These are phyloP conservation scores for Vanessa tameamea DNA, from an alignment of 1,140 invertebrate genomes.

Conservation along the genomic window DNA sequence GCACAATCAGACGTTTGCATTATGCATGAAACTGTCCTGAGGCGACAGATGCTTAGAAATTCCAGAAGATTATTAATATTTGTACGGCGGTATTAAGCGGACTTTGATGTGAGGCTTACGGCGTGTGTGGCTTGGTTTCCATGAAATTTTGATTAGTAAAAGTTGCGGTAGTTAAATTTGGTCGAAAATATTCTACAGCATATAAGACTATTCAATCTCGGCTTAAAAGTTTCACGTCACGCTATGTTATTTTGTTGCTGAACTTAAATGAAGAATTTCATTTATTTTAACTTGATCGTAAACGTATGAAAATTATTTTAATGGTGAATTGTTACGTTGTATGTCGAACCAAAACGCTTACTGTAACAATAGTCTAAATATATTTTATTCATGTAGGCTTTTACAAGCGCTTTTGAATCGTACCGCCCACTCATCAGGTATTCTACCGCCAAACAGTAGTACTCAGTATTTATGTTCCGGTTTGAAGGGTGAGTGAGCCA, in stretches of 20 bases:
- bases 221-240: slow-evolving; percentile 1
- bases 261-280: background rate
- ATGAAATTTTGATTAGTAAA: slow-evolving; percentile 29
- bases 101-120: slow-evolving; percentile 12
- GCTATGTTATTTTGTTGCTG: background rate
- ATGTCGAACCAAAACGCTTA: too few relatives aligned
- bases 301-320: background rate
- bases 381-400: too few relatives aligned
- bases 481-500: too few relatives aligned
- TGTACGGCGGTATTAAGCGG: slow-evolving; percentile 33
- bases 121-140: background rate
- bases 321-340: background rate
- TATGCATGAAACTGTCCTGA: slow-evolving; percentile 64
- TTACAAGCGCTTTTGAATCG: too few relatives aligned
- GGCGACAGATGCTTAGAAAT: slow-evolving; percentile 61
- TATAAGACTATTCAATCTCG: slow-evolving; percentile 7
- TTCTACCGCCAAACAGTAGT: too few relatives aligned
- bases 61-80: slow-evolving; percentile 63
- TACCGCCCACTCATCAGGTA: too few relatives aligned
- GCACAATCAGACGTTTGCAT: slow-evolving; percentile 68
- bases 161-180: slow-evolving; percentile 8
- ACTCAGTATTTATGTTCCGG: too few relatives aligned
- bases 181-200: background rate
- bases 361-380: too few relatives aligned
- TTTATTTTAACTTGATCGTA: background rate